Percentiles rank a stretch among this genome's conserved stretches.
Evolutionary conservation across 1,140 invertebrate genomes (phyloP).

Genomic region (Drosophila kurseongensis): DNA sequence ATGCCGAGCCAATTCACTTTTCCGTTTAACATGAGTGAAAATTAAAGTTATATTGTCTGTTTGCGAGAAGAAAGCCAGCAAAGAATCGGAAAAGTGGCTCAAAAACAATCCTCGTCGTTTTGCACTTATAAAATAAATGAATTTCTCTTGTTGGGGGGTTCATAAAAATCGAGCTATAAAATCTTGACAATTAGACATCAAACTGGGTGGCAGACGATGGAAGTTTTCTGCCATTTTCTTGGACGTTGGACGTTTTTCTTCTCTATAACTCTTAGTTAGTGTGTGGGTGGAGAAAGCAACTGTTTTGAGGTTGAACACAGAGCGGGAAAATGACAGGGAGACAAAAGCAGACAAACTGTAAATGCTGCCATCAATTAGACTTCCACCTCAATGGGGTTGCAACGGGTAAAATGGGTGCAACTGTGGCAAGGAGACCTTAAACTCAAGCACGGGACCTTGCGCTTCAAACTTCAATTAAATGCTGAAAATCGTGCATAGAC

Average conservation of each 20-base stretch:
- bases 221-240: constrained; percentile 20
- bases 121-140: constrained; percentile 1
- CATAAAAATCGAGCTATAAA: constrained; percentile 43
- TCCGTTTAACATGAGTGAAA: constrained; percentile 69
- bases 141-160: constrained; percentile 4
- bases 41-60: constrained; percentile 61
- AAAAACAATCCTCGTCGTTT: constrained; percentile 20
- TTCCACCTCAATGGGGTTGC: constrained; percentile 37
- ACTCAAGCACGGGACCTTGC: constrained; percentile 49
- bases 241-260: constrained; percentile 5
- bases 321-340: constrained; percentile 9
- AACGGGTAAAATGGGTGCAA: constrained; percentile 16
- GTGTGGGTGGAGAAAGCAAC: constrained; percentile 68
- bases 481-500: constrained; percentile 72
- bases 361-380: constrained; percentile 70
- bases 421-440: not conserved
- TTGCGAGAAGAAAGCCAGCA: constrained; percentile 41
- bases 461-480: constrained; percentile 79
- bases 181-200: constrained; percentile 50
- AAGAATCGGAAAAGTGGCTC: constrained; percentile 45
- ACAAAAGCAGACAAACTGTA: constrained; percentile 42
- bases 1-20: constrained; percentile 63
- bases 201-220: constrained; percentile 36
- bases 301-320: constrained; percentile 17
- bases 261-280: constrained; percentile 1